Conservation (phyloP, 2,888 invertebrate genomes). For the Stratiomys singularior region DNA sequence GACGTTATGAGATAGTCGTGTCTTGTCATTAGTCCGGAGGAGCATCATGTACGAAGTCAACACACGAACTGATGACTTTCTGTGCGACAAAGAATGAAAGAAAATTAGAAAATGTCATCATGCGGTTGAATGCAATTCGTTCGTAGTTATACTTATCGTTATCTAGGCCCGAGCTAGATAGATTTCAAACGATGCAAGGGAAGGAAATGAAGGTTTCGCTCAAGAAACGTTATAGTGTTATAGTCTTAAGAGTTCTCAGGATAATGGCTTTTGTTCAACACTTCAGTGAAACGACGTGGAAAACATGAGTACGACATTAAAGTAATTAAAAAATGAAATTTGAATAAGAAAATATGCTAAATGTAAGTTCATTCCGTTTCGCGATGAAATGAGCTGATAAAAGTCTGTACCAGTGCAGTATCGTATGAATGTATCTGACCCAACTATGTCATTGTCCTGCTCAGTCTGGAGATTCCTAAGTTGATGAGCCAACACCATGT, state of each 20-base stretch:
- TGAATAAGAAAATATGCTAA: background rate
- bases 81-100: constrained; percentile 45
- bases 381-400: too few species aligned
- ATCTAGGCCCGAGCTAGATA: background rate
- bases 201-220: background rate
- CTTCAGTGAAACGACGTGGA: background rate
- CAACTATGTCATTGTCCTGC: too few species aligned
- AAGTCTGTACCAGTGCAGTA: too few species aligned
- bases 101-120: constrained; percentile 47
- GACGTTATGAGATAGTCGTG: background rate
- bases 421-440: too few species aligned
- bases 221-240: background rate
- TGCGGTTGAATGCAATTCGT: constrained; percentile 43
- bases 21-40: background rate
- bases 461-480: too few species aligned
- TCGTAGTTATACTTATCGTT: constrained; percentile 31
- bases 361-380: too few species aligned
- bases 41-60: constrained; percentile 25
- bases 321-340: constrained; percentile 9
- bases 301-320: constrained; percentile 3
- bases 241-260: background rate
- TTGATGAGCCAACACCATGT: too few species aligned
- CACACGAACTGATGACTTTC: constrained; percentile 33
- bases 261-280: background rate
- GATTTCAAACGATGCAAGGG: background rate